A percentile compares a stretch with the other conserved stretches of the same genome.
Evolutionary conservation across 2,888 invertebrate species (phyloP).

Genomic region (Eupithecia subumbrata): DNA sequence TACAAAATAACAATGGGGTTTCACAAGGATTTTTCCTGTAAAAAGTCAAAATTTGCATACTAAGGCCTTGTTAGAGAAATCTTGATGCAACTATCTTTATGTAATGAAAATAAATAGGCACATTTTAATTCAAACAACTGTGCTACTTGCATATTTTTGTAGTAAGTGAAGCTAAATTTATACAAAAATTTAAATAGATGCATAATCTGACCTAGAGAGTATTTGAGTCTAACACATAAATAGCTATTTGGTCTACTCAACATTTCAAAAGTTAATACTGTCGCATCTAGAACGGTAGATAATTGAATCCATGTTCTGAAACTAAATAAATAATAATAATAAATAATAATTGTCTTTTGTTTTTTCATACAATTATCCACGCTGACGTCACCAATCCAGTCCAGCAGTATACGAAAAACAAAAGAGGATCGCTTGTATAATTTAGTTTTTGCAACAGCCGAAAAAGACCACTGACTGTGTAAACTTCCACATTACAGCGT

Average conservation of each 20-base stretch:
- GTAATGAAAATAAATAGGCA: slow-evolving; percentile 2
- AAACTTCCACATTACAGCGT: background rate
- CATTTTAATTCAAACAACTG: background rate
- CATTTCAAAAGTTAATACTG: background rate
- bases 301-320: background rate
- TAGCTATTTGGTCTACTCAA: background rate
- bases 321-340: no score
- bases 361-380: no score
- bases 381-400: no score
- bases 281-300: no score
- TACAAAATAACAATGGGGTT: background rate
- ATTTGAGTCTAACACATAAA: background rate
- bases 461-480: background rate
- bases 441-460: no score
- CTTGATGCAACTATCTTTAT: slow-evolving; percentile 8
- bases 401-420: no score
- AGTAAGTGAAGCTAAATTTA: background rate
- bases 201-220: background rate
- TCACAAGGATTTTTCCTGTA: background rate
- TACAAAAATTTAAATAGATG: background rate
- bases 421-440: no score
- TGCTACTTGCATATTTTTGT: background rate
- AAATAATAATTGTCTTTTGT: no score
- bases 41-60: background rate
- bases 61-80: background rate